phyloP scores from a whole-genome alignment of 1,140 invertebrate species.

The Acromyrmex heyeri region DNA sequence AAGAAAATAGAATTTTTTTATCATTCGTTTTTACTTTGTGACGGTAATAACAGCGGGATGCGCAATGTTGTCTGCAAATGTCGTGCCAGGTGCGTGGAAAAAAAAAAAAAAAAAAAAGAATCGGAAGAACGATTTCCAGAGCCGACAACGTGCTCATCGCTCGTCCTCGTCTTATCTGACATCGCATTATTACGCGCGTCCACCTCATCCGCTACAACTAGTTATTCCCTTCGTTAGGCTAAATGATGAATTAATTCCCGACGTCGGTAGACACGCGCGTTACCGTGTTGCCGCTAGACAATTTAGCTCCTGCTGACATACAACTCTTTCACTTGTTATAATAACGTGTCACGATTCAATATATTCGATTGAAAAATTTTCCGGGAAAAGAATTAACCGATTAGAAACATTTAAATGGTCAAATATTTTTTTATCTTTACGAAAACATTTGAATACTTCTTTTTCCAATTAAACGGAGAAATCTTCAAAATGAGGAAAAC shows the following conservation, averaged over 20 bases:
- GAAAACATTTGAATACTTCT: background rate
- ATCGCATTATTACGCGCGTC: slow-evolving; percentile 73
- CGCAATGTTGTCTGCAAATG: slow-evolving; percentile 19
- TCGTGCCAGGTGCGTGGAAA: slow-evolving; percentile 55
- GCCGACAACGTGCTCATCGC: slow-evolving; percentile 59
- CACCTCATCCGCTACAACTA: slow-evolving; percentile 71
- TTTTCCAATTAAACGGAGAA: background rate
- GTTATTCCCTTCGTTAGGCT: slow-evolving; percentile 73
- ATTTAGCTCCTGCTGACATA: slow-evolving; percentile 1
- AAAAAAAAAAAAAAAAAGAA: slow-evolving; percentile 46
- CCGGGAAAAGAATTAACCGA: background rate
- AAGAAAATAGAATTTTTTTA: background rate
- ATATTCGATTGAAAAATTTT: background rate
- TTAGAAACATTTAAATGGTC: background rate
- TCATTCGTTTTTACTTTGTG: slow-evolving; percentile 44
- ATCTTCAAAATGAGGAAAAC: background rate
- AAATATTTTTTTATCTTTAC: background rate
- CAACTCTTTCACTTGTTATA: background rate
- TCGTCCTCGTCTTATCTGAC: slow-evolving; percentile 67
- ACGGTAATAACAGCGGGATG: slow-evolving; percentile 19
- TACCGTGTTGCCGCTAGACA: slow-evolving; percentile 38
- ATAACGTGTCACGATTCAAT: background rate
- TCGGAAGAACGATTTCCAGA: slow-evolving; percentile 66
- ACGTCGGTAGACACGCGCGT: slow-evolving; percentile 54
- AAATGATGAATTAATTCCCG: slow-evolving; percentile 74